Evolutionary conservation across 92 coral and sea anemone species (phyloP).

Genomic region (Heteractis magnifica): DNA sequence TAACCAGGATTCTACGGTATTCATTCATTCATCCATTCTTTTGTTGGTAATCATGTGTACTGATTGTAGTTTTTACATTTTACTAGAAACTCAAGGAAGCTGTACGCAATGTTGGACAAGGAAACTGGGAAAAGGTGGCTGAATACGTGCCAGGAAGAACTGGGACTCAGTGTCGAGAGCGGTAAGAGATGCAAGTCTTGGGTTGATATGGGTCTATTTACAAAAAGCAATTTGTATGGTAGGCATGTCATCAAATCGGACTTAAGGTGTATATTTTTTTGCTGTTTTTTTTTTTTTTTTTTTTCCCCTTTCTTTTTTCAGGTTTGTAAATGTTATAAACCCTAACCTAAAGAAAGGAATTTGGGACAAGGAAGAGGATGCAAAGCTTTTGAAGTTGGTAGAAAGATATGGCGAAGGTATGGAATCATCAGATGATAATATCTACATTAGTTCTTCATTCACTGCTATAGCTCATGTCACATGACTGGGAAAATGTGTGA

Average conservation of each 20-base stretch:
- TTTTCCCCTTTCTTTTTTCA: neutral
- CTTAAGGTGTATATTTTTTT: too few relatives aligned
- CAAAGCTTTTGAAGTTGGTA: slow-evolving; percentile 53
- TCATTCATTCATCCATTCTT: neutral
- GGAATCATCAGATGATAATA: neutral
- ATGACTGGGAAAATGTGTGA: neutral
- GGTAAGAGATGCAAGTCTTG: slow-evolving; percentile 43
- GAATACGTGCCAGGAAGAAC: slow-evolving; percentile 80
- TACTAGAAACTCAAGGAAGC: slow-evolving; percentile 58
- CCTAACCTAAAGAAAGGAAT: slow-evolving; percentile 75
- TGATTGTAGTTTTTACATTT: slow-evolving; percentile 26
- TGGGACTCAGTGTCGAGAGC: slow-evolving; percentile 93
- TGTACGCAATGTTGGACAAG: slow-evolving; percentile 49
- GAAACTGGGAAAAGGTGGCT: slow-evolving; percentile 73
- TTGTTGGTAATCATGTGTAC: neutral
- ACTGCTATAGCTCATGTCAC: neutral
- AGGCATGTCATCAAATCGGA: too few relatives aligned
- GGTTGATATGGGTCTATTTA: too few relatives aligned
- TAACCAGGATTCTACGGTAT: too few relatives aligned
- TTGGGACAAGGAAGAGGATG: slow-evolving; percentile 74
- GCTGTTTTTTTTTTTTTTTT: neutral
- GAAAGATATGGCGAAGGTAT: slow-evolving; percentile 76
- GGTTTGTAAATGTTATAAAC: slow-evolving; percentile 86
- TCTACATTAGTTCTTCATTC: neutral
- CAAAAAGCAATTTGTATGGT: too few relatives aligned